Evolutionary conservation across 2,888 invertebrate species (phyloP), one percentile per base, ranked within the genome.

Genomic region (Diaphora mendica): DNA sequence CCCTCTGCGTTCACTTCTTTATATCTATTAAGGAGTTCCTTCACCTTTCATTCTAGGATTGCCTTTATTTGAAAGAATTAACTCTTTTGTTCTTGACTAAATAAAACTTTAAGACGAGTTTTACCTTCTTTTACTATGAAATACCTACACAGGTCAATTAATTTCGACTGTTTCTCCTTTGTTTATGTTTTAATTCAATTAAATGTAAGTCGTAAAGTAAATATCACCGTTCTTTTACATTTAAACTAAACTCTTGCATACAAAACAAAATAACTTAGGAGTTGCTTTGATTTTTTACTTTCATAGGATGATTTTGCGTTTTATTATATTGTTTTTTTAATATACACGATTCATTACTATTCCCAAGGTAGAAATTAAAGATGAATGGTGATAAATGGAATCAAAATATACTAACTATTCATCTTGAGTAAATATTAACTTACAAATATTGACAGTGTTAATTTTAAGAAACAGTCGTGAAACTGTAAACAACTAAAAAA

Each of bases 11-110:
- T 77, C 69, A 79, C 71, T 70, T 77, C 75, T 83, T 83, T 80
- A 77, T 84, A 80, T 85, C 76, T 80, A 78, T 80, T 80, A 80
- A 69, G 77, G 71, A 74, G 74, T 77, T 74, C 69, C 64, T 72
- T 48, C 20, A 51, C 35, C 64, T 48, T 39, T 59, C 69, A 42
- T 51, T 55, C 23, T 55, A 55, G 55, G 39, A 39, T 68, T 39
- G 20, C 39, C n/a, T 67, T 23, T 67, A 68, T n/a, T 68, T 55
- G 20, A 68, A 68, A 68, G 26, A 55, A 55, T 68, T 51, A 39
- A 35, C 39, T 33, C 35, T 55, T 68, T 35, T 48, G 62, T 67
- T 48, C 30, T 35, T 55, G 55, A 68, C n/a, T 8, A 15, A 68
- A 68, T 39, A 59, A 67, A 67, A 55, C 13, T 51, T 51, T 68